Evolutionary conservation across 92 coral and sea anemone species (phyloP).

Genomic region (Virgularia gustaviana): DNA sequence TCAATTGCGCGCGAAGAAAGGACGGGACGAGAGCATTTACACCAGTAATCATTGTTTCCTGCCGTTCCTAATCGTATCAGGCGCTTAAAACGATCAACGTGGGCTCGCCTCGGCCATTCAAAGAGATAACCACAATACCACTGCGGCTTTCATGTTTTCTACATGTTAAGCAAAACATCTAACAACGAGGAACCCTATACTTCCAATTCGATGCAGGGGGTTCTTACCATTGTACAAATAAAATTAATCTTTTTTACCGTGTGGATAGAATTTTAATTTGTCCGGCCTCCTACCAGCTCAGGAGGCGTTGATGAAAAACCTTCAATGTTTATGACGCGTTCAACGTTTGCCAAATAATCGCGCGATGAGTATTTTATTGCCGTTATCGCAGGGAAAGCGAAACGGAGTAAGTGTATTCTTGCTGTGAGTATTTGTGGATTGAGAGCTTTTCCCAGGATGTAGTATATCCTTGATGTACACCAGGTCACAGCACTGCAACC

Average conservation of each 20-base stretch:
- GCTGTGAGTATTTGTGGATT: constrained; percentile 32
- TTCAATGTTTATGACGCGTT: constrained; percentile 12
- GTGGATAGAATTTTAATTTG: constrained; percentile 45
- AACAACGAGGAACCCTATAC: constrained; percentile 29
- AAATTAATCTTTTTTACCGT: constrained; percentile 39
- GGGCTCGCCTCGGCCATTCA: constrained; percentile 1
- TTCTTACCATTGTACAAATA: constrained; percentile 37
- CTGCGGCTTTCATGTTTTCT: constrained; percentile 30
- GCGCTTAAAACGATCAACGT: constrained; percentile 12
- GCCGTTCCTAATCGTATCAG: constrained; percentile 30
- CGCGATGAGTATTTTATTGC: too few species aligned
- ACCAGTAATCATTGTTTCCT: constrained; percentile 29
- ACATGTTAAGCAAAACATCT: constrained; percentile 24
- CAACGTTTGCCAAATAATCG: too few species aligned
- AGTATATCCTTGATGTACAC: constrained; percentile 38
- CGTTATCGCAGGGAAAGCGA: too few species aligned
- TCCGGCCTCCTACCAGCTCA: constrained; percentile 40
- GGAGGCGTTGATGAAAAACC: constrained; percentile 36
- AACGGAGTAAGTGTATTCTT: constrained; percentile 16
- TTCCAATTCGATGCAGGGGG: constrained; percentile 39
- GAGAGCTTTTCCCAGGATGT: constrained; percentile 25
- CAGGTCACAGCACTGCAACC: constrained; percentile 22
- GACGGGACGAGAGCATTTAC: constrained; percentile 12
- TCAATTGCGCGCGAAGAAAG: constrained; percentile 8
- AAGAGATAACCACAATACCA: constrained; percentile 29